Percentiles rank a stretch among this genome's conserved stretches.
Conservation (phyloP, 2,797 vertebrate species). For the Sparidentex hasta region DNA sequence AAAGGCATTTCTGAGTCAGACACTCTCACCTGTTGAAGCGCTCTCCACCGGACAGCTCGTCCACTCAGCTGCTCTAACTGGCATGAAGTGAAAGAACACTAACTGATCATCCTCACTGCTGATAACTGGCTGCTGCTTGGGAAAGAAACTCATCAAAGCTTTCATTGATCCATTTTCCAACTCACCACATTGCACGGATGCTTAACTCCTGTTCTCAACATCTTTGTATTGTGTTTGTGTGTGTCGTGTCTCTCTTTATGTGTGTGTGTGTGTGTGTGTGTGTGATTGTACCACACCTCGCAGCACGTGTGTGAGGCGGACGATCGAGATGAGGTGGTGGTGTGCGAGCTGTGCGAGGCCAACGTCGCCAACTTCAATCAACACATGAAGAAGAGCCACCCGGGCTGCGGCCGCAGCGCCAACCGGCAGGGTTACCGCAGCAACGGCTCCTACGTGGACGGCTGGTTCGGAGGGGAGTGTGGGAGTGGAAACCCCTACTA, state of each 20-base stretch:
- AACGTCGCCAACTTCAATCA: conserved; percentile 97
- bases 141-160: conserved; percentile 14
- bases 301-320: conserved; percentile 99
- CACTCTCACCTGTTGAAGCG: background rate
- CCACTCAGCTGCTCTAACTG: background rate
- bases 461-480: conserved; percentile 98
- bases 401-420: conserved; percentile 95
- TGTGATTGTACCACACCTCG: conserved; percentile 19
- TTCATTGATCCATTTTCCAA: background rate
- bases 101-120: background rate
- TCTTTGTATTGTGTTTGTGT: conserved; percentile 5
- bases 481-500: conserved; percentile 98
- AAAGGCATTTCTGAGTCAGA: background rate
- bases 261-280: conserved; percentile 19
- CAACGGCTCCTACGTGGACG: conserved; percentile 98
- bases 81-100: conserved; percentile 37
- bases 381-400: conserved; percentile 98
- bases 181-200: conserved; percentile 11
- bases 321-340: conserved; percentile 95
- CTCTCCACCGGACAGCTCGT: background rate
- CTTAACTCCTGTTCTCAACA: background rate
- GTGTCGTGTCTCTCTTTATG: conserved; percentile 20
- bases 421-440: conserved; percentile 98
- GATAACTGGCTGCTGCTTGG: conserved; percentile 17
- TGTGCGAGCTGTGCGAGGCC: conserved; percentile 96